These are phyloP conservation scores for Calvadosia cruxmelitensis DNA, from an alignment of 30 jellyfish, hydroid and myxozoan species.

Conservation along the genomic window DNA sequence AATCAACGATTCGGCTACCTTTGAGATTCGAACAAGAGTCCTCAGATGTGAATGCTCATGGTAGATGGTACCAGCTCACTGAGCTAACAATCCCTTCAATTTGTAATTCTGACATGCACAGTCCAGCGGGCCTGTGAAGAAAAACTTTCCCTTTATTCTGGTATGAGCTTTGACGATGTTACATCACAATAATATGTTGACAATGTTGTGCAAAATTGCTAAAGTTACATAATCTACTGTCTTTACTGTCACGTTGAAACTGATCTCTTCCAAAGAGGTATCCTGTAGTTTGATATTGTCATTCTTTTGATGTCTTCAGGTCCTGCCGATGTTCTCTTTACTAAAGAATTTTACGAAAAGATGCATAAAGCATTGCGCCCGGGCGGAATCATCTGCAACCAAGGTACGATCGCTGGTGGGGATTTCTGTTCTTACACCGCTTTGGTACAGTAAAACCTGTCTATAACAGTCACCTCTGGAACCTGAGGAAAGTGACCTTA, in stretches of 20 bases:
- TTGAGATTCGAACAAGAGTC: too few relatives aligned
- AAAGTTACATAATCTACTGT: too few relatives aligned
- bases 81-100: too few relatives aligned
- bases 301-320: slow-evolving; percentile 18
- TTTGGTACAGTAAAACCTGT: too few relatives aligned
- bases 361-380: slow-evolving; percentile 49
- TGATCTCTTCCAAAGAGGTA: background rate
- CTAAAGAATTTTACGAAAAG: slow-evolving; percentile 29
- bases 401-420: slow-evolving; percentile 65
- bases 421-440: too few relatives aligned
- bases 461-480: too few relatives aligned
- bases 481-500: too few relatives aligned
- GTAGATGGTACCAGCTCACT: too few relatives aligned
- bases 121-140: too few relatives aligned
- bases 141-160: background rate
- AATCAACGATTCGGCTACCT: too few relatives aligned
- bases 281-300: background rate
- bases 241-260: background rate
- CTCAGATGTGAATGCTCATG: too few relatives aligned
- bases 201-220: background rate
- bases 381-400: slow-evolving; percentile 64
- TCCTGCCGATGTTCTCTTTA: slow-evolving; percentile 67
- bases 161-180: background rate
- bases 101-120: too few relatives aligned
- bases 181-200: background rate